Base-by-base conservation (phyloP, 2,888 invertebrate genomes). In the Cataglyphis cursor region DNA sequence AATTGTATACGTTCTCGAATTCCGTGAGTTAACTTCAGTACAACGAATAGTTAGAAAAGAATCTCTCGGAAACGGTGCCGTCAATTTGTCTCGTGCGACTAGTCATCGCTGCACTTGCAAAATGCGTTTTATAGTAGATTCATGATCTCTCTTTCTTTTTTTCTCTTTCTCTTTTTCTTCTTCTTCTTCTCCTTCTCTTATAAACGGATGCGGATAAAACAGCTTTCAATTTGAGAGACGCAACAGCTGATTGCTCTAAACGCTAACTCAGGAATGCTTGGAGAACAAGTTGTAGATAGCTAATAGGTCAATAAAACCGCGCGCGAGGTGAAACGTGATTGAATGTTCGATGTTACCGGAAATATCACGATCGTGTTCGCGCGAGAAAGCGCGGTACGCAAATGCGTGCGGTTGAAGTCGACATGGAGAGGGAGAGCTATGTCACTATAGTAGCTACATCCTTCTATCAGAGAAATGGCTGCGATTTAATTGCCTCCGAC, bases 81-180 rank as follows among this genome's bases (percentile, higher is more conserved):
- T 48, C 81, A 70, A 65, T 76, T 75, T 76, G 62, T 84, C 84
- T 65, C 54, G 78, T 35, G 24, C 73, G 51, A 48, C 75, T 41
- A 65, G 57, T 75, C 75, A 44, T 44, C 76, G 66, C n/a, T 44
- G 66, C 65, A 66, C 35, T 74, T 38, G 59, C n/a, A 51, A 51
- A 51, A 51, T 51, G 51, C n/a, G 15, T 15, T 75, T 73, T 57
- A 65, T 24, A 57, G n/a, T 44, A 24, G 59, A 61, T 44, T 38
- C 44, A 18, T 31, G 18, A 18, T 28, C 15, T 44, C n/a, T 35
- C 21, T 54, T 28, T 12, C 3, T 35, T 6, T n/a, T n/a, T 8
- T 18, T n/a, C n/a, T 48, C n/a, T 6, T 48, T 8, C 1, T 48
- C n/a, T 48, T 18, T 15, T 44, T 44, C 15, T 44, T 15, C 44